Conservation (phyloP, 1,140 invertebrate genomes). For the Caerostris darwini region DNA sequence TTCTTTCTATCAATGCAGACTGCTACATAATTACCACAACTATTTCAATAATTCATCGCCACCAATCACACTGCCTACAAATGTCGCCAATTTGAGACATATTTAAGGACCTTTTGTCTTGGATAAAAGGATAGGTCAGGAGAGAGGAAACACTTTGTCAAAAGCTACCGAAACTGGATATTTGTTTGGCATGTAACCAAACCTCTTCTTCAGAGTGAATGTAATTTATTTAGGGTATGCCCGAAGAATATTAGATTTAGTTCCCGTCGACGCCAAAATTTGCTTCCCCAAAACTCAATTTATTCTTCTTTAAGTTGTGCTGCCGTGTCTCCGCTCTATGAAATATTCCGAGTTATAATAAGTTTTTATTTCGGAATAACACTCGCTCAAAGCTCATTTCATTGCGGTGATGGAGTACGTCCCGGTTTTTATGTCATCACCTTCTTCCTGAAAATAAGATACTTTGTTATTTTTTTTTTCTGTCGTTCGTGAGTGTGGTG, state of each 20-base stretch:
- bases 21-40: neutral
- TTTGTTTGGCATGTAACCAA: constrained; percentile 76
- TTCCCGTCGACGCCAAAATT: constrained; percentile 63
- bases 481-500: too few species aligned
- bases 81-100: neutral
- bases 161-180: constrained; percentile 45
- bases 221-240: constrained; percentile 75
- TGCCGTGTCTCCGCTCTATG: neutral
- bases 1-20: neutral
- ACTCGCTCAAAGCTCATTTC: constrained; percentile 28
- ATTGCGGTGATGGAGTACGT: neutral
- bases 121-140: neutral
- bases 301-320: neutral
- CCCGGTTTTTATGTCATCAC: neutral
- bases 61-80: constrained; percentile 1
- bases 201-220: constrained; percentile 57
- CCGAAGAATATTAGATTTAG: constrained; percentile 76
- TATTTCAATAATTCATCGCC: neutral
- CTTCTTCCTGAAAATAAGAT: neutral
- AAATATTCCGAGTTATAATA: constrained; percentile 65
- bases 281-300: constrained; percentile 76
- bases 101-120: constrained; percentile 17
- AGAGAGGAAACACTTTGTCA: constrained; percentile 52
- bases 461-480: too few species aligned
- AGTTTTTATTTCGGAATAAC: constrained; percentile 60